phyloP scores from a whole-genome alignment of 1,140 invertebrate genomes.

The Mamestra configurata region DNA sequence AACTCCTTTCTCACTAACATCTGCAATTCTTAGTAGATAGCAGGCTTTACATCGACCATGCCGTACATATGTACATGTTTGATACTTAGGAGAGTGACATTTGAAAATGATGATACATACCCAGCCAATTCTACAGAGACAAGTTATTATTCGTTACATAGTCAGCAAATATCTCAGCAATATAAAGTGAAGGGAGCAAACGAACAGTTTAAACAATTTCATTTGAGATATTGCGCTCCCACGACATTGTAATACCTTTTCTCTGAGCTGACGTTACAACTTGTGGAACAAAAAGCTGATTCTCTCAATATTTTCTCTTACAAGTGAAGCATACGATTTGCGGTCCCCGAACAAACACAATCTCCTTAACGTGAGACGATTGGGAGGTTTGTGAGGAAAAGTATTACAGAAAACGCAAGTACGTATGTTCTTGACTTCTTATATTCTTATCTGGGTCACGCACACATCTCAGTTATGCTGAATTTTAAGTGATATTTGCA shows the following conservation, averaged over 20 bases:
- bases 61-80: too few species aligned
- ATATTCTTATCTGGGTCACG: not conserved
- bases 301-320: not conserved
- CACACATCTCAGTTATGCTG: not conserved
- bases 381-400: not conserved
- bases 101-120: too few species aligned
- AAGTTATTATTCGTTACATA: not conserved
- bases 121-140: not conserved
- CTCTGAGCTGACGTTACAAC: not conserved
- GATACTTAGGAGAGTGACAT: too few species aligned
- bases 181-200: not conserved
- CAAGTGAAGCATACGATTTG: constrained; percentile 5
- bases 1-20: too few species aligned
- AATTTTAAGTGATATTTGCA: not conserved
- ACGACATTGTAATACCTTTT: not conserved
- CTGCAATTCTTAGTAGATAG: too few species aligned
- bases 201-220: constrained; percentile 6
- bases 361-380: constrained; percentile 3
- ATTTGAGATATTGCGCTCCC: not conserved
- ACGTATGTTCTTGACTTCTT: not conserved
- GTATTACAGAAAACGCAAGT: not conserved
- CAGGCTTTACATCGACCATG: too few species aligned
- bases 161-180: not conserved
- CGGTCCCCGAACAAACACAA: constrained; percentile 3
- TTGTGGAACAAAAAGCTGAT: not conserved